Base-by-base conservation (phyloP, 2,888 invertebrate genomes). In the Cynaeus angustus region DNA sequence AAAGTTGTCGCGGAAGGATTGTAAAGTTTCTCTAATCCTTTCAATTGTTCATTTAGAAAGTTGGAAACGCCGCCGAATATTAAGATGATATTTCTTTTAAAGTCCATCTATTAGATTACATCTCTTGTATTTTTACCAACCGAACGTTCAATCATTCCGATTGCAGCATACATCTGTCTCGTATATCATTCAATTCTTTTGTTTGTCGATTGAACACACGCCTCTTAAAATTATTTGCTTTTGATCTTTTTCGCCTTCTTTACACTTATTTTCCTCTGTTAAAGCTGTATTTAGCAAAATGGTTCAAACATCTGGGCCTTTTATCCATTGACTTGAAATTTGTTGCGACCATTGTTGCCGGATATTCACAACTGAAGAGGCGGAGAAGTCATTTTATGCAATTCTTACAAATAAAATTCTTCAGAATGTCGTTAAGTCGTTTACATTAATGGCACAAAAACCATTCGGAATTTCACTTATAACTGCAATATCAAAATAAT, bases 21-120 rank as follows among this genome's bases (percentile, higher is more conserved):
- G 76, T 72, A 74, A 78, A 78, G 74, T 78, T 77, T 75, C 75
- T 73, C 70, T 77, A 79, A 79, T 77, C 77, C 76, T 75, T 78
- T 78, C 78, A 78, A 78, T 79, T 79, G 79, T 79, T 75, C 78
- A 75, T 79, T 77, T 78, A 69, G 68, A 75, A 79, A 76, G 78
- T 79, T 64, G 45, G 26, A 38, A 16, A 64, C 33, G 50, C 48
- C 38, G 62, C 33, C n/a, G 37, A 53, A 59, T 59, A 64, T 66
- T 66, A 55, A 53, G 16, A 55, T 21, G 43, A 56, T 48, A 37
- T 66, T 56, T 52, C 45, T 59, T 21, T 58, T 13, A 48, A 67
- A 59, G 37, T 59, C 30, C n/a, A 28, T 65, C 52, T 38, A 59
- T 59, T 41, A 28, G 43, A 41, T 58, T 66, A 52, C 45, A 12